Conservation (phyloP, 2,797 vertebrate species). For the Trachops cirrhosus region DNA sequence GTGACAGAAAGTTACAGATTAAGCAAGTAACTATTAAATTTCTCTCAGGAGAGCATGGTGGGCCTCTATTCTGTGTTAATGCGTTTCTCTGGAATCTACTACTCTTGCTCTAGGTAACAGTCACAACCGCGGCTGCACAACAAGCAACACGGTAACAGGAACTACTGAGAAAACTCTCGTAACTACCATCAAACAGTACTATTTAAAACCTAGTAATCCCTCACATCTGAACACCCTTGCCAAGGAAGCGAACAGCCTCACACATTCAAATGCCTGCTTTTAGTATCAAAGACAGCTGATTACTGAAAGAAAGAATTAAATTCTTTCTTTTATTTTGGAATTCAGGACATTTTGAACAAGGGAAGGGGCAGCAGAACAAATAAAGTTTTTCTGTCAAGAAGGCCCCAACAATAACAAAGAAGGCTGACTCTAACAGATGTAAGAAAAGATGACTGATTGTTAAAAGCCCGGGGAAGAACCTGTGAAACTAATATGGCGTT, state of each 20-base stretch:
- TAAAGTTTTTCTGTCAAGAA: background rate
- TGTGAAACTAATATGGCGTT: background rate
- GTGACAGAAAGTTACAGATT: background rate
- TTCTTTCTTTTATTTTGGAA: background rate
- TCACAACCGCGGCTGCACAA: background rate
- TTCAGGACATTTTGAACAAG: slow-evolving; percentile 14
- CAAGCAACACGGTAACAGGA: background rate
- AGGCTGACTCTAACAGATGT: background rate
- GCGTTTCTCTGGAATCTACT: background rate
- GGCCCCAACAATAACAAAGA: background rate
- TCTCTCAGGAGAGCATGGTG: background rate
- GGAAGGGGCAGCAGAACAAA: background rate
- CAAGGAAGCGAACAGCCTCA: background rate
- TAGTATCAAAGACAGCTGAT: background rate
- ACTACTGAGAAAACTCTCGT: background rate
- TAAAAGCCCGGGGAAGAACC: background rate
- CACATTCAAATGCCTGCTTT: background rate
- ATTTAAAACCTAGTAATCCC: background rate
- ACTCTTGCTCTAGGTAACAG: background rate
- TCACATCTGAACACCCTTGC: background rate
- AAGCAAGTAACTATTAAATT: background rate
- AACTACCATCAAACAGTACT: background rate
- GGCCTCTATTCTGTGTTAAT: background rate
- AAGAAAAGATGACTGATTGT: background rate
- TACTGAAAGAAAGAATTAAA: background rate